Base-by-base conservation (phyloP, 2,797 vertebrate species). In the Diplodus sargus region DNA sequence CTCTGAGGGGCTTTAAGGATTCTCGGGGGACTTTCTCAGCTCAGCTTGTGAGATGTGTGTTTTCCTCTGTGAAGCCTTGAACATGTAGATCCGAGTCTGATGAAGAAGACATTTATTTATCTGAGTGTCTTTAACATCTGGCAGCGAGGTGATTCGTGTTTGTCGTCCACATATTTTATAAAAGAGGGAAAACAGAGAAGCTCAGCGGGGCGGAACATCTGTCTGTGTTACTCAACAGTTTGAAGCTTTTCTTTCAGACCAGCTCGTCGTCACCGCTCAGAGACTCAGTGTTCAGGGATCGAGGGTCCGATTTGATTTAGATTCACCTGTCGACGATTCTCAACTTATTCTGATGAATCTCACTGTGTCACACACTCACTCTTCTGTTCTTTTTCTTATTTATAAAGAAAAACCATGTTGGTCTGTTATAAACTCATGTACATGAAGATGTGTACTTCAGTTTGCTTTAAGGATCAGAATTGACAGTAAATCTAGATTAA, bases 21-120 rank as follows among this genome's bases (percentile, higher is more conserved):
- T 54, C 52, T 43, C 28, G 1, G 14, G 51, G 61, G 49, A 65
- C 56, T 4, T 67, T 79, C 66, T 83, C 58, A 69, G 1, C 59
- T 66, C 54, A 65, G 2, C 17, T 17, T 1, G 34, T 23, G 49
- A 80, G 54, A 20, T 12, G 11, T 0, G 20, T 51, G 15, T 51
- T 16, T 7, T 34, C 6, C 34, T 34, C 23, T 8, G 5, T 16
- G 47, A 43, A 18, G 11, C 34, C 5, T 1, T 15, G 8, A 34
- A 58, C 16, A 45, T 20, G 22, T 43, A 34, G 70, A 22, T 49
- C 13, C 25, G 25, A 25, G 25, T 25, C 25, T 25, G 48, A 64
- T 6, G 68, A 52, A 48, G 25, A 8, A 15, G 52, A 23, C 22
- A 4, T 23, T 23, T 15, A 14, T 23, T 13, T 10, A 13, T 28